Evolutionary conservation across 2,888 invertebrate genomes (phyloP), one percentile per base, ranked within the genome.

Genomic region (Drosophila paranaensis): DNA sequence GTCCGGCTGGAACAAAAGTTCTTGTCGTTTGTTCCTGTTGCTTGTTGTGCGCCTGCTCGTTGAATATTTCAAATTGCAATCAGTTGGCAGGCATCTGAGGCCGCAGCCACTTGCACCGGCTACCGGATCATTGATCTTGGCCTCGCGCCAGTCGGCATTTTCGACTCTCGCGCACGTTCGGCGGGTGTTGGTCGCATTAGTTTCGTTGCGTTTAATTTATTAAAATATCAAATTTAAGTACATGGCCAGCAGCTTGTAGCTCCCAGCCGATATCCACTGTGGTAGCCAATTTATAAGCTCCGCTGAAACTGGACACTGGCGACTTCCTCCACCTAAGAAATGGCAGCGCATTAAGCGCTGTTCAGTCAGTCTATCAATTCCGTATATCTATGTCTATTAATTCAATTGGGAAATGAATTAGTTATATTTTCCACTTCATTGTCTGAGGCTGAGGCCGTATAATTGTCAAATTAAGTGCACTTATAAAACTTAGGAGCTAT

Each of bases 21-120:
- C 89, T 84, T 88, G 87, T 86, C 84, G 89, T 65, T 80, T 83
- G 81, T 74, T 79, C 76, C 79, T 84, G 77, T 81, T 71, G 73
- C 68, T 72, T 77, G 81, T 85, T 73, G 73, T 73, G 74, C 71
- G 72, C 77, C 63, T 43, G 65, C 74, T 82, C 88, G 76, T 84
- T 88, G 86, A 88, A 87, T 87, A 87, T 87, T 87, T 87, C 86
- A 87, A 89, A 87, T 89, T 74, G 90, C 88, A 89, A 86, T 87
- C 89, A 89, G 89, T 85, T 85, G 88, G 88, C 90, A 88, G 83
- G 71, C 89, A 87, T 87, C 89, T 70, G 57, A 27, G 54, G 53
- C 61, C 43, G 11, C 60, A 51, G 40, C 51, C 74, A 56, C 58
- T 55, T 55, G 58, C 50, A 54, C 64, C 64, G 62, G 83, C 79